Evolutionary conservation across 1,140 invertebrate species (phyloP).

Genomic region (Aphelenchoides besseyi): DNA sequence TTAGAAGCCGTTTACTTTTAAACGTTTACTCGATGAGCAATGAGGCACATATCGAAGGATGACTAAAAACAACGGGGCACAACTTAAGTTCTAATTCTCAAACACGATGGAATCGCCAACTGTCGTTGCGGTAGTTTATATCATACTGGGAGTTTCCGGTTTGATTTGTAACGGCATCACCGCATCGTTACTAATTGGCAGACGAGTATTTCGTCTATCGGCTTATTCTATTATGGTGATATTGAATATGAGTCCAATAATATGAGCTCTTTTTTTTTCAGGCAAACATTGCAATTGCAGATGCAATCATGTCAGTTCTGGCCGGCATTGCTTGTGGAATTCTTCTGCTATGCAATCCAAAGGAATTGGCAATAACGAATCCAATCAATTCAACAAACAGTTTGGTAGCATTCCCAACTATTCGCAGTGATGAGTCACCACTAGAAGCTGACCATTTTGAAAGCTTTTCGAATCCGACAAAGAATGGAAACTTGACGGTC

Average conservation of each 20-base stretch:
- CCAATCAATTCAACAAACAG: slow-evolving; percentile 15
- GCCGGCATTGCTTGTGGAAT: slow-evolving; percentile 44
- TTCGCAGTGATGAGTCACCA: no score
- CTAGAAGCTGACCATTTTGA: no score
- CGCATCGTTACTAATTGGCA: slow-evolving; percentile 50
- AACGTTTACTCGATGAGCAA: no score
- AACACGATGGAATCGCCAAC: slow-evolving; percentile 14
- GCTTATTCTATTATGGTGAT: slow-evolving; percentile 61
- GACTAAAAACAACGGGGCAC: no score
- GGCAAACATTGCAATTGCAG: slow-evolving; percentile 56
- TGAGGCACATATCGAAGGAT: no score
- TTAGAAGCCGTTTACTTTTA: no score
- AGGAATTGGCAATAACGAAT: neutral
- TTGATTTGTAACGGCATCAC: slow-evolving; percentile 51
- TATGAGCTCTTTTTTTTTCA: no score
- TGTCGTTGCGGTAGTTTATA: slow-evolving; percentile 33
- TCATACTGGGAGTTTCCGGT: slow-evolving; percentile 45
- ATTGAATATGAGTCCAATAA: no score
- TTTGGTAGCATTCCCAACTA: no score
- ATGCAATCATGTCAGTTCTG: slow-evolving; percentile 52
- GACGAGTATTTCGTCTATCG: slow-evolving; percentile 53
- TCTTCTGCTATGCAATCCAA: slow-evolving; percentile 22
- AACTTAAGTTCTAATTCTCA: neutral
- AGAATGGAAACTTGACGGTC: neutral
- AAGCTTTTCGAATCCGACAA: no score